These are phyloP conservation scores for Oncorhynchus masou DNA, from an alignment of 2,113 vertebrate genomes.

Conservation along the genomic window DNA sequence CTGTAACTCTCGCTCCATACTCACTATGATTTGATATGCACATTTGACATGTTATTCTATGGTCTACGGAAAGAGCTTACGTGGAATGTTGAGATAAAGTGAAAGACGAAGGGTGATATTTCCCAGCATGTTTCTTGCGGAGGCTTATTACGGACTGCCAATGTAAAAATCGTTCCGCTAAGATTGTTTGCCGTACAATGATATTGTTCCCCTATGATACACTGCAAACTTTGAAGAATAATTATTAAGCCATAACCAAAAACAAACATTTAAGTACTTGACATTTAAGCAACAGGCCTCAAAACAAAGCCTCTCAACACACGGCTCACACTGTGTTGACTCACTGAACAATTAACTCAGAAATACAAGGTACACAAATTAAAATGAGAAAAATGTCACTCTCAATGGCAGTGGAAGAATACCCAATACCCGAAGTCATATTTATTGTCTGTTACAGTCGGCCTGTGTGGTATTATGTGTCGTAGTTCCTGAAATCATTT, in stretches of 20 bases:
- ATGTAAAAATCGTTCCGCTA: slow-evolving; percentile 24
- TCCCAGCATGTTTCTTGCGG: background rate
- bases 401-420: slow-evolving; percentile 29
- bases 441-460: slow-evolving; percentile 43
- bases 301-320: slow-evolving; percentile 27
- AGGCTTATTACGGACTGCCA: background rate
- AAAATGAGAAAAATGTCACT: slow-evolving; percentile 26
- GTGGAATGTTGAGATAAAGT: background rate
- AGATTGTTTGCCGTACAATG: slow-evolving; percentile 5
- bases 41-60: background rate
- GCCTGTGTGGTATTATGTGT: slow-evolving; percentile 11
- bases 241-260: slow-evolving; percentile 29
- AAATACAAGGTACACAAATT: slow-evolving; percentile 19
- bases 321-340: slow-evolving; percentile 32
- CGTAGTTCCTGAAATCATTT: background rate
- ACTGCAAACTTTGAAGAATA: slow-evolving; percentile 20
- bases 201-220: slow-evolving; percentile 15
- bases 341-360: slow-evolving; percentile 30
- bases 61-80: background rate
- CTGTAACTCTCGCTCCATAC: too few relatives aligned
- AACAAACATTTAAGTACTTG: slow-evolving; percentile 11
- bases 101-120: background rate
- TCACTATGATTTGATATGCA: background rate
- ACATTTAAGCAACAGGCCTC: slow-evolving; percentile 27
- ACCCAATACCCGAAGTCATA: background rate